phyloP scores from a whole-genome alignment of 2,888 invertebrate species.

The Clusia tigrina region DNA sequence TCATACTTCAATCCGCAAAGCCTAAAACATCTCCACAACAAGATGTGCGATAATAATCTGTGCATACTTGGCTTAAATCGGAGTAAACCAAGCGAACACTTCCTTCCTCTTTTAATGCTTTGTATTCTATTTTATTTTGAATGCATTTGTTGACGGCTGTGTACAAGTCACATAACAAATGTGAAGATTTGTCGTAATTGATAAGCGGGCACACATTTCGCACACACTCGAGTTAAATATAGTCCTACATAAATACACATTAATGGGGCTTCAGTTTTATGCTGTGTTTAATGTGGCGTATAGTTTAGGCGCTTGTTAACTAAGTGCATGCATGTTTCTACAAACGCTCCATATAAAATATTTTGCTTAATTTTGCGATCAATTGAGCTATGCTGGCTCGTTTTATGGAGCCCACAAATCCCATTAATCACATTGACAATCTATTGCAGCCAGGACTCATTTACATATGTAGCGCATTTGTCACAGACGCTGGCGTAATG shows the following conservation, averaged over 20 bases:
- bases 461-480: constrained; percentile 5
- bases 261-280: too few relatives aligned
- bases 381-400: neutral
- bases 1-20: constrained; percentile 24
- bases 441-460: constrained; percentile 1
- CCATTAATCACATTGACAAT: constrained; percentile 8
- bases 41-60: constrained; percentile 26
- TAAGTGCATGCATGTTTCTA: neutral
- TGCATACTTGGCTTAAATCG: constrained; percentile 11
- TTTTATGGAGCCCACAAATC: neutral
- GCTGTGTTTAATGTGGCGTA: too few relatives aligned
- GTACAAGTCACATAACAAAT: neutral
- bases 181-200: constrained; percentile 16
- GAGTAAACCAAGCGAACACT: neutral
- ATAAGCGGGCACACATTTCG: constrained; percentile 15
- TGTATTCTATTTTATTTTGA: too few relatives aligned
- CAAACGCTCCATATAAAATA: constrained; percentile 3
- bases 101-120: neutral
- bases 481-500: constrained; percentile 3
- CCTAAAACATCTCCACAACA: constrained; percentile 47
- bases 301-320: neutral
- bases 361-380: neutral
- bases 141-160: neutral
- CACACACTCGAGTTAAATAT: too few relatives aligned
- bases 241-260: too few relatives aligned